Evolutionary conservation across 2,113 vertebrate genomes (phyloP), one percentile per base, ranked within the genome.

Genomic region (Eublepharis macularius): DNA sequence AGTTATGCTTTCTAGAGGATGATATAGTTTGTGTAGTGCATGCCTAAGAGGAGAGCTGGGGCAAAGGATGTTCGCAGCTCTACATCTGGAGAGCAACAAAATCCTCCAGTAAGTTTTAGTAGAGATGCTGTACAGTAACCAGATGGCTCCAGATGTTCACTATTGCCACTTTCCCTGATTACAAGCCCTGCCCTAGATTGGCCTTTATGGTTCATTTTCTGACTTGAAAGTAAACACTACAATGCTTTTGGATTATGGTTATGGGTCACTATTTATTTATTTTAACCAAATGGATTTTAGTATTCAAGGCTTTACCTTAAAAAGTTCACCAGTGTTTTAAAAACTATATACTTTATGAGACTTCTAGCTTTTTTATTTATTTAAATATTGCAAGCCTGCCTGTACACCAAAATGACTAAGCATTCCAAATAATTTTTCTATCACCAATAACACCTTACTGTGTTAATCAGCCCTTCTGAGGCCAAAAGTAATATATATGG

Each of bases 231-330:
- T 51, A 51, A 17, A 54, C 16, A 54, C 11, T 54, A 54, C 16
- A 54, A 54, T 54, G 51, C 51, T 54, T 54, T 77, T 90, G 85
- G 77, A 79, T 39, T 0, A 6, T 63, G 57, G 76, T 51, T 82
- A 84, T 41, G 80, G 90, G 69, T 32, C 14, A 4, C 80, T 54
- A 17, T 87, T 91, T 84, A 84, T 73, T 82, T n/a, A n/a, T 70
- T 86, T 0, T 0, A 54, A 88, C 89, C 82, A 89, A 82, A 45
- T 36, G 90, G 72, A 90, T 81, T 84, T 87, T 88, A 76, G 81
- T 12, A 7, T 80, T 57, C 34, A 47, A 66, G 69, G 51, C 75
- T 90, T 91, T 76, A 14, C 76, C 91, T 90, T 92, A 88, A 88
- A 85, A n/a, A 13, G 87, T 26, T 1, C 36, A 7, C 0, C 0